Evolutionary conservation across 2,888 invertebrate genomes (phyloP).

Genomic region (Strigamia maritima): DNA sequence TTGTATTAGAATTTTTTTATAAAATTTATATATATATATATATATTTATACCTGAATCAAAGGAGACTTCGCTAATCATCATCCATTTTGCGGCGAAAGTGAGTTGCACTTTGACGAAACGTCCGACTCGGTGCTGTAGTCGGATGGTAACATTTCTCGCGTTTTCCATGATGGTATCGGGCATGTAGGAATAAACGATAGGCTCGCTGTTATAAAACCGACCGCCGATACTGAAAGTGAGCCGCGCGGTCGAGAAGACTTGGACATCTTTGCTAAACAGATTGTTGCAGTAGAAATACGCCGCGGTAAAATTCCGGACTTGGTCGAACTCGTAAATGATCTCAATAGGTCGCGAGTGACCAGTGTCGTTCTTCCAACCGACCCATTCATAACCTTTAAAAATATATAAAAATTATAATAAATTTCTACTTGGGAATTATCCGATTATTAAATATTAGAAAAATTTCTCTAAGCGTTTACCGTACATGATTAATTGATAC

Average conservation of each 20-base stretch:
- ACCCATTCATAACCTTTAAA: constrained; percentile 73
- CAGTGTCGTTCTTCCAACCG: constrained; percentile 80
- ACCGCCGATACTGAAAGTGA: constrained; percentile 78
- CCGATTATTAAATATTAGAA: background rate
- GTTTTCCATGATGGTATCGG: constrained; percentile 74
- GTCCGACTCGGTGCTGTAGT: constrained; percentile 75
- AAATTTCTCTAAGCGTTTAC: background rate
- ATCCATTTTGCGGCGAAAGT: constrained; percentile 81
- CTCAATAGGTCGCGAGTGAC: constrained; percentile 61
- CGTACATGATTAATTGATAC: background rate
- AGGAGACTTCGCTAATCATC: constrained; percentile 82
- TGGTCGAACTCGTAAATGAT: constrained; percentile 82
- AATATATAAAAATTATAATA: background rate
- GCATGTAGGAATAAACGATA: constrained; percentile 67
- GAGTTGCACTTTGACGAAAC: constrained; percentile 73
- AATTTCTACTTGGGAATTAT: no score
- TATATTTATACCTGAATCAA: constrained; percentile 83
- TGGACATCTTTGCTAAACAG: constrained; percentile 78
- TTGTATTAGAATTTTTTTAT: background rate
- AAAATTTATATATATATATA: no score
- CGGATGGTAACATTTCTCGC: constrained; percentile 78
- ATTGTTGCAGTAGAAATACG: constrained; percentile 80
- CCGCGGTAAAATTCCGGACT: constrained; percentile 78
- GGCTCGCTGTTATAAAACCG: constrained; percentile 73
- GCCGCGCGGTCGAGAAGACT: constrained; percentile 75